Evolutionary conservation across 2,113 vertebrate genomes (phyloP).

Genomic region (Petrocephalus zakoni): DNA sequence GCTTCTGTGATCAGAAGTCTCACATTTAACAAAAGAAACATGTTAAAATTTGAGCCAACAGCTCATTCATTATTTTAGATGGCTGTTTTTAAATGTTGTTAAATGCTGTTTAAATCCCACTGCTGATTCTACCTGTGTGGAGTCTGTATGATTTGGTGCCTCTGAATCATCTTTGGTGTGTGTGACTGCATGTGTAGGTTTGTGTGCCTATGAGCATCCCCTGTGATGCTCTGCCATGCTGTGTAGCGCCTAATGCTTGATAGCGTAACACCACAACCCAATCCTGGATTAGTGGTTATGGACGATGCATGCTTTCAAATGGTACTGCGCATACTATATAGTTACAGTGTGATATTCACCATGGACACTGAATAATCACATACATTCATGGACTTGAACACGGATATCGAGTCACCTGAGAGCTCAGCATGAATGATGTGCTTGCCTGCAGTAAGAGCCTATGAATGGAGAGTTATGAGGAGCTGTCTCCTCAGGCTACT

Average conservation of each 20-base stretch:
- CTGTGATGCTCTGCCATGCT: background rate
- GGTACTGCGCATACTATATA: background rate
- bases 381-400: background rate
- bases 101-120: background rate
- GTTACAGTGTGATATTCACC: background rate
- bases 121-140: background rate
- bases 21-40: background rate
- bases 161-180: background rate
- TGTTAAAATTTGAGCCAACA: no score
- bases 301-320: background rate
- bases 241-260: background rate
- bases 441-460: background rate
- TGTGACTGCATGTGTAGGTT: background rate
- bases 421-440: conserved; percentile 7
- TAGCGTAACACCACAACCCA: background rate
- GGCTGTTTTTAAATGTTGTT: background rate
- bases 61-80: background rate
- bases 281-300: background rate
- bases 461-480: conserved; percentile 8
- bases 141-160: background rate
- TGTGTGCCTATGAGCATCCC: background rate
- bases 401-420: background rate
- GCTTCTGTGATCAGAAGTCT: background rate
- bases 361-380: background rate
- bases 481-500: background rate